These are phyloP conservation scores for Mormyrus hasselquistii DNA, from an alignment of 2,797 vertebrate species.

Conservation along the genomic window DNA sequence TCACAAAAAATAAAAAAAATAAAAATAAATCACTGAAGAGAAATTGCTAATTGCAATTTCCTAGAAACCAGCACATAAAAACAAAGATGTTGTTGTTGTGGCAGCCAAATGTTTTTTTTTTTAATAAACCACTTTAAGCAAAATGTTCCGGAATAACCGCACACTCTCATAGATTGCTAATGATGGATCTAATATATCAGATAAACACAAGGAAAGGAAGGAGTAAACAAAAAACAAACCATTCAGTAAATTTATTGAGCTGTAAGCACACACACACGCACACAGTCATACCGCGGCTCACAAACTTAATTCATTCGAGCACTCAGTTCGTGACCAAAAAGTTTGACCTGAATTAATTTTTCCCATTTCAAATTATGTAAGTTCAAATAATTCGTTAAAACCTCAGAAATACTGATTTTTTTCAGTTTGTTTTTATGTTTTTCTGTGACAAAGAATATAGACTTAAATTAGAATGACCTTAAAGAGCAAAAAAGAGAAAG, in stretches of 20 bases:
- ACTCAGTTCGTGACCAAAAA: not conserved
- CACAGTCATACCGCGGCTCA: not conserved
- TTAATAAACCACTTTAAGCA: not conserved
- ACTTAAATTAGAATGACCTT: not conserved
- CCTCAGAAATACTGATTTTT: not conserved
- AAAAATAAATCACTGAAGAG: not conserved
- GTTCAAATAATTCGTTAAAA: not conserved
- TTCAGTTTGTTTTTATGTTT: not conserved
- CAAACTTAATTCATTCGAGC: not conserved
- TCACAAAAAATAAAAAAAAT: not conserved
- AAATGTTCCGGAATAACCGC: not conserved
- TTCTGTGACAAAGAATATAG: not conserved
- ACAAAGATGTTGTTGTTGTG: not conserved
- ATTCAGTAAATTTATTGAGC: not conserved
- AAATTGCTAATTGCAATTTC: conserved; percentile 4
- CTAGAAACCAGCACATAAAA: not conserved
- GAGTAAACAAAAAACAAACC: not conserved
- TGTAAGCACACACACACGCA: not conserved
- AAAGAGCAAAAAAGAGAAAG: not conserved
- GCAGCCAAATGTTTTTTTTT: not conserved
- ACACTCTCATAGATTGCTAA: not conserved
- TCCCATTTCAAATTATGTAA: not conserved
- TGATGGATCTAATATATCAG: not conserved
- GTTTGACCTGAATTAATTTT: not conserved
- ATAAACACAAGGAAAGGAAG: not conserved